Conservation (phyloP, 2,797 vertebrate species). For the Tauraco hartlaubi region DNA sequence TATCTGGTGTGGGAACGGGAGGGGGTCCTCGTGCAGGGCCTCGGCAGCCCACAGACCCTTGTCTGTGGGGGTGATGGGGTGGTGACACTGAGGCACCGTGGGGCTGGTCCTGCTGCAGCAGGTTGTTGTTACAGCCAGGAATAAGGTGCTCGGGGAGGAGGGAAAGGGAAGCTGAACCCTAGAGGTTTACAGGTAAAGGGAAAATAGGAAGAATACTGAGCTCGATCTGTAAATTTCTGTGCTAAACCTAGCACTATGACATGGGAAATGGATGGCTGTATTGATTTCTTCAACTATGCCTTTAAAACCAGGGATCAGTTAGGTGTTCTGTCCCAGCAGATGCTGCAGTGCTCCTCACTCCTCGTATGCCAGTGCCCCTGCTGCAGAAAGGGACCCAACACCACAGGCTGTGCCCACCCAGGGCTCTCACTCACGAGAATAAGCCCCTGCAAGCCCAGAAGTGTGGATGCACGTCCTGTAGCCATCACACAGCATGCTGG, state of each 20-base stretch:
- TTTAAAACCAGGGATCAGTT: not conserved
- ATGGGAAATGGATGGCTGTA: not conserved
- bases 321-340: not conserved
- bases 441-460: not conserved
- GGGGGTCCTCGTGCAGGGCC: accelerated
- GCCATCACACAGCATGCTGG: not conserved
- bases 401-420: accelerated
- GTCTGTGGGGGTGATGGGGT: not conserved
- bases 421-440: not conserved
- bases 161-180: not conserved
- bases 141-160: not conserved
- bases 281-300: not conserved
- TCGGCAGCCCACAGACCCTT: not conserved
- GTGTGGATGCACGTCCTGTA: not conserved
- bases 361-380: accelerated
- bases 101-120: not conserved
- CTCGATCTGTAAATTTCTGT: not conserved
- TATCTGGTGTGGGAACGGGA: not conserved
- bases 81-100: not conserved
- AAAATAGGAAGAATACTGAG: not conserved
- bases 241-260: not conserved
- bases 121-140: not conserved
- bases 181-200: accelerated
- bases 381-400: not conserved
- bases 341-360: not conserved